Percentiles rank a stretch among this genome's conserved stretches.
Evolutionary conservation across 2,113 vertebrate genomes (phyloP).

Genomic region (Heliornis fulica): DNA sequence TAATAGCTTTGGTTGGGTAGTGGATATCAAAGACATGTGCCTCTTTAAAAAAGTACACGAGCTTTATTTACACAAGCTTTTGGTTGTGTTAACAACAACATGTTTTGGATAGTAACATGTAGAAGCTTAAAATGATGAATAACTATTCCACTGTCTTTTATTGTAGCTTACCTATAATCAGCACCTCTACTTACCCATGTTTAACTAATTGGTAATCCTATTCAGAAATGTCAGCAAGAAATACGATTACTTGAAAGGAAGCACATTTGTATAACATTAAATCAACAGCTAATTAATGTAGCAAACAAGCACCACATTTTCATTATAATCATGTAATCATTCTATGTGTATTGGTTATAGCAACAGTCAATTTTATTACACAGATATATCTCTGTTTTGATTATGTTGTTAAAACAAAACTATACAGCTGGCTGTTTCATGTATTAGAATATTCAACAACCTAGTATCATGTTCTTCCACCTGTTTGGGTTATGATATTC

Average conservation of each 20-base stretch:
- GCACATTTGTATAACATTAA: conserved; percentile 26
- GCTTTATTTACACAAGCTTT: no score
- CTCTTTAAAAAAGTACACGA: background rate
- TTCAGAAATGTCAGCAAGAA: conserved; percentile 26
- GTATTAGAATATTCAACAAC: conserved; percentile 9
- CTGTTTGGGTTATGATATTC: background rate
- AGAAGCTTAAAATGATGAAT: background rate
- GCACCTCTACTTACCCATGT: background rate
- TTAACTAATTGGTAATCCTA: conserved; percentile 28
- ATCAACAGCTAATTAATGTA: conserved; percentile 49
- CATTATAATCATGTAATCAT: conserved; percentile 14
- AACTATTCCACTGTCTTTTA: background rate
- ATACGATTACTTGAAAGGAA: conserved; percentile 39
- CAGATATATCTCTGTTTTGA: conserved; percentile 26
- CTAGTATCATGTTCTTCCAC: conserved; percentile 16
- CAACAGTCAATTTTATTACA: conserved; percentile 41
- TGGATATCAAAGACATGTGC: background rate
- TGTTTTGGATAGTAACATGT: background rate
- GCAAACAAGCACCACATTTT: conserved; percentile 35
- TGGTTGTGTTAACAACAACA: background rate
- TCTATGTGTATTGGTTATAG: background rate
- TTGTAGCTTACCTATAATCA: background rate
- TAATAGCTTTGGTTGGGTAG: background rate
- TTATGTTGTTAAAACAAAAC: conserved; percentile 18
- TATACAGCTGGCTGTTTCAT: background rate